Evolutionary conservation across 1,140 invertebrate genomes (phyloP).

Genomic region (Caenorhabditis brenneri): DNA sequence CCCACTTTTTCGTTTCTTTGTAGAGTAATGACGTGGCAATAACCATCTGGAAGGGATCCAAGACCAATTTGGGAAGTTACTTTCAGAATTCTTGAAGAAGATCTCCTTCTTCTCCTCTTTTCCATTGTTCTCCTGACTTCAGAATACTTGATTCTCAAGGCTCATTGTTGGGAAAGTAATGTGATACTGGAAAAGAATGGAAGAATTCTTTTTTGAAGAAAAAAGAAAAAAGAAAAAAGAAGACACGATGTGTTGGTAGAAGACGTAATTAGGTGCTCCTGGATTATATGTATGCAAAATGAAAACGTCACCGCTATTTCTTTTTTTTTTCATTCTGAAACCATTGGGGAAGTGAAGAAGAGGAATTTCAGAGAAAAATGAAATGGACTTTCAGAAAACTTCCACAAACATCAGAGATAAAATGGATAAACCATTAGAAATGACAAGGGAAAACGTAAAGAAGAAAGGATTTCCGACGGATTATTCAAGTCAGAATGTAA

Average conservation of each 20-base stretch:
- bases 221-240: neutral
- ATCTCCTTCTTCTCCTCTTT: neutral
- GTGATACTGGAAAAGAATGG: constrained; percentile 15
- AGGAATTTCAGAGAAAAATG: no score
- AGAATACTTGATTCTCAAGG: constrained; percentile 20
- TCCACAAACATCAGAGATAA: no score
- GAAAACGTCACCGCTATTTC: neutral
- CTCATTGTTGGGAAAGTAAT: constrained; percentile 33
- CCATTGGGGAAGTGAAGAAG: no score
- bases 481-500: no score
- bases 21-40: neutral
- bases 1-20: neutral
- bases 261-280: constrained; percentile 13
- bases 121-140: constrained; percentile 11
- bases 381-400: no score
- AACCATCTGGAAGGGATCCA: neutral
- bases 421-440: no score
- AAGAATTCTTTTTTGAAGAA: constrained; percentile 19
- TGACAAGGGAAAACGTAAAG: no score
- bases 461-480: no score
- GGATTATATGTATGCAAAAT: constrained; percentile 28
- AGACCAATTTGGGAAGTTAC: constrained; percentile 2
- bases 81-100: constrained; percentile 13
- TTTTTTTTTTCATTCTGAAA: neutral
- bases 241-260: constrained; percentile 1